These are phyloP conservation scores for Siniperca scherzeri DNA, from an alignment of 2,797 vertebrate genomes.

Conservation along the genomic window DNA sequence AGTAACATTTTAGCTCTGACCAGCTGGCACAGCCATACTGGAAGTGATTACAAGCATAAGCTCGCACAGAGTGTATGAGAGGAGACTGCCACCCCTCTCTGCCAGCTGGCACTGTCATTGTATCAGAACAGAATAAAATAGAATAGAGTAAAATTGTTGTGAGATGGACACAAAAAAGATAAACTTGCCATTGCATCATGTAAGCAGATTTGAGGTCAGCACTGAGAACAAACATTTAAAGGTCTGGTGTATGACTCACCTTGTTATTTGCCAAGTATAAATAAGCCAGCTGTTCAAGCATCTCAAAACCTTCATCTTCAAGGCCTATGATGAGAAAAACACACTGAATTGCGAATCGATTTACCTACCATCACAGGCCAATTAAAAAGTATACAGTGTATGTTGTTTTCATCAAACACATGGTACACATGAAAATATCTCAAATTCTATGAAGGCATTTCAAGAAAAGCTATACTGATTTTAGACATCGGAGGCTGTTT, in stretches of 20 bases:
- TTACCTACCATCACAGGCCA: neutral
- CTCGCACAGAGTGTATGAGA: constrained; percentile 45
- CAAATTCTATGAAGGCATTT: neutral
- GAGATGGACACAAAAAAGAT: constrained; percentile 14
- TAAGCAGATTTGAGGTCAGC: neutral
- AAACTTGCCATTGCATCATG: neutral
- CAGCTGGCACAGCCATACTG: constrained; percentile 65
- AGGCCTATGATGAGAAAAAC: constrained; percentile 85
- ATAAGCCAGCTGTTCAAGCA: constrained; percentile 93
- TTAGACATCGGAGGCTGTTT: neutral
- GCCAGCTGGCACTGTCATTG: constrained; percentile 39
- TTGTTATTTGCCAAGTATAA: constrained; percentile 98
- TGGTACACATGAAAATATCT: neutral
- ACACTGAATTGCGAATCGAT: neutral
- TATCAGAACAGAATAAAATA: neutral
- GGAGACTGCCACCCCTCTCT: constrained; percentile 48
- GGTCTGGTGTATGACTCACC: constrained; percentile 81
- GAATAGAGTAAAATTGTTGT: neutral
- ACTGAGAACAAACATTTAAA: constrained; percentile 21
- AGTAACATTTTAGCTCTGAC: constrained; percentile 69
- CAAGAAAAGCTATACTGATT: neutral
- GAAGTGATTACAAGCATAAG: constrained; percentile 74
- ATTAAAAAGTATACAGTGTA: neutral
- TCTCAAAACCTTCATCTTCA: constrained; percentile 94
- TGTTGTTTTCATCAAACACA: neutral